phyloP scores from a whole-genome alignment of 2,888 invertebrate genomes.

The Spilarctia lutea region DNA sequence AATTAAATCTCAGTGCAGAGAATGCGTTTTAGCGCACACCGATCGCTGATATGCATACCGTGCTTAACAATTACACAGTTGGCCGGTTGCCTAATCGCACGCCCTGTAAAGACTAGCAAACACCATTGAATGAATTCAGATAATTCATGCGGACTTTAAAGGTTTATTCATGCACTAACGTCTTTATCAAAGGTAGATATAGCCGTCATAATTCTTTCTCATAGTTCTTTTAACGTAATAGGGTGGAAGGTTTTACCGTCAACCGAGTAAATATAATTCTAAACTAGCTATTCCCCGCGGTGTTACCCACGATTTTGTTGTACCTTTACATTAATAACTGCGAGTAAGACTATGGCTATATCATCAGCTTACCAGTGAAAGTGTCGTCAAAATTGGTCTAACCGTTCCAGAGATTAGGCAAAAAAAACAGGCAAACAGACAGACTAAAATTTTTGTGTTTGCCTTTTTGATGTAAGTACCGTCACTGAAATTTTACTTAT shows the following conservation, averaged over 20 bases:
- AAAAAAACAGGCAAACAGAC: too few species aligned
- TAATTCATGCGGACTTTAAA: neutral
- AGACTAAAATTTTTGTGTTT: too few species aligned
- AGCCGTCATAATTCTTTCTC: neutral
- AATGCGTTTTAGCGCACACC: conserved; percentile 6
- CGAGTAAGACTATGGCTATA: too few species aligned
- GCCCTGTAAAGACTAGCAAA: neutral
- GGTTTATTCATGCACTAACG: neutral
- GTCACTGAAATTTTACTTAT: too few species aligned
- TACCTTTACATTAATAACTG: too few species aligned
- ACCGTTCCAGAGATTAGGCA: too few species aligned
- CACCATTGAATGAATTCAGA: conserved; percentile 1
- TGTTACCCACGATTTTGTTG: too few species aligned
- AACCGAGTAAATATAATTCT: neutral
- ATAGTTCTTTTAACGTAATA: neutral
- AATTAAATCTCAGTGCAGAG: neutral
- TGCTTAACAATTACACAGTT: conserved; percentile 42
- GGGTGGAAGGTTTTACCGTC: neutral
- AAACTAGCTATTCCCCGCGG: neutral
- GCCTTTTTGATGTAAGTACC: too few species aligned
- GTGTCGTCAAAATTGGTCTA: too few species aligned
- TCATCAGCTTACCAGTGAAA: too few species aligned
- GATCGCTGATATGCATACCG: conserved; percentile 11
- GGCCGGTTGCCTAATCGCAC: conserved; percentile 41
- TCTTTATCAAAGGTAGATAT: neutral